These are phyloP conservation scores for Hemistola chrysoprasaria DNA, from an alignment of 2,888 invertebrate genomes.

Conservation along the genomic window DNA sequence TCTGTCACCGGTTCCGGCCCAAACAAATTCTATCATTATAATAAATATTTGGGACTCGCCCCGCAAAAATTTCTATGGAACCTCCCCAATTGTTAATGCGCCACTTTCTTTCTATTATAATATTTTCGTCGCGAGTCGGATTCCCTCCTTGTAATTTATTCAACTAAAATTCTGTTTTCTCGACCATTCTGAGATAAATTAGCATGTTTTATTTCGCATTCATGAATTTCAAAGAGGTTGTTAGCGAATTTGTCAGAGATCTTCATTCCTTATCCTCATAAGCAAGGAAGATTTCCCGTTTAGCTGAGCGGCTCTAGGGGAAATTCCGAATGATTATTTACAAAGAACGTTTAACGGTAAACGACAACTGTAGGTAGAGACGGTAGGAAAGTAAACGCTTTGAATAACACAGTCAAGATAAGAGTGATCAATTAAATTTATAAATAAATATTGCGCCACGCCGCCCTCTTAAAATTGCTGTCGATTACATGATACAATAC, in stretches of 20 bases:
- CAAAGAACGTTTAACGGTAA: conserved; percentile 35
- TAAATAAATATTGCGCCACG: conserved; percentile 7
- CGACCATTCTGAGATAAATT: conserved; percentile 48
- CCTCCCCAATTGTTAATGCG: conserved; percentile 35
- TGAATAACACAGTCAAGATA: conserved; percentile 16
- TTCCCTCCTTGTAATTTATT: conserved; percentile 48
- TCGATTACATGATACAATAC: neutral
- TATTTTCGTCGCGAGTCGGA: conserved; percentile 30
- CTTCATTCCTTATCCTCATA: conserved; percentile 42
- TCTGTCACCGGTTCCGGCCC: conserved; percentile 44
- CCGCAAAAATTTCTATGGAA: conserved; percentile 32
- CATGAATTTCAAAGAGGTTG: conserved; percentile 55
- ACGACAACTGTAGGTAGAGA: conserved; percentile 17
- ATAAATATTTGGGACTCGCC: conserved; percentile 56
- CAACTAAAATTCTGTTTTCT: conserved; percentile 49
- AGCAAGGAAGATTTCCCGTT: conserved; percentile 39
- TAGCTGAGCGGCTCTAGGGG: conserved; percentile 31
- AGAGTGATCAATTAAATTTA: conserved; percentile 23
- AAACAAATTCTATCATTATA: conserved; percentile 37
- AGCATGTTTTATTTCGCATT: conserved; percentile 56
- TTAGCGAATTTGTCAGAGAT: conserved; percentile 51
- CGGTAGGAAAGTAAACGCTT: conserved; percentile 13
- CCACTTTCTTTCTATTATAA: conserved; percentile 34
- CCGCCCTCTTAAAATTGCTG: neutral
- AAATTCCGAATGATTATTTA: conserved; percentile 43